Conservation (phyloP, 2,888 invertebrate genomes). For the Steromphala cineraria region DNA sequence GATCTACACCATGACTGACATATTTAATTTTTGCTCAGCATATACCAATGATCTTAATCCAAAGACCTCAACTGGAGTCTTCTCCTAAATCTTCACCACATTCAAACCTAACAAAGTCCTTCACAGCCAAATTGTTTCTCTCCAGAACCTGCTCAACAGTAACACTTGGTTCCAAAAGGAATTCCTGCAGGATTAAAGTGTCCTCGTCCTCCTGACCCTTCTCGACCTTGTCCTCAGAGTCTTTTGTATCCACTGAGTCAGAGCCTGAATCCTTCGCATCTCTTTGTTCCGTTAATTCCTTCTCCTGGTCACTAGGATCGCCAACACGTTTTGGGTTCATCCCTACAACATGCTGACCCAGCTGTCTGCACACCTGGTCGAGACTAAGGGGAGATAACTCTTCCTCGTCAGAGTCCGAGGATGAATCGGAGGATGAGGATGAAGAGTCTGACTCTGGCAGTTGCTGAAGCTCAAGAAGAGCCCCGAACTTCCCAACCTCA, state of each 20-base stretch:
- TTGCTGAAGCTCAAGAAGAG: constrained; percentile 84
- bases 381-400: constrained; percentile 29
- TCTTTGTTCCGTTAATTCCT: background rate
- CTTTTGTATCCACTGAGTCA: background rate
- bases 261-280: constrained; percentile 16
- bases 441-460: constrained; percentile 55
- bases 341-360: constrained; percentile 93
- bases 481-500: constrained; percentile 86
- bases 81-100: constrained; percentile 81
- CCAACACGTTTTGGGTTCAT: constrained; percentile 71
- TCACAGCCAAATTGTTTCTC: constrained; percentile 78
- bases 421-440: background rate
- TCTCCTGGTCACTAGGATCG: background rate
- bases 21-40: no score
- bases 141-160: constrained; percentile 85
- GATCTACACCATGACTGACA: no score
- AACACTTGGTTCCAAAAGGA: constrained; percentile 85
- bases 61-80: constrained; percentile 27
- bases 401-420: constrained; percentile 4
- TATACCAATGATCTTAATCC: background rate
- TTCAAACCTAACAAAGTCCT: constrained; percentile 91
- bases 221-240: background rate
- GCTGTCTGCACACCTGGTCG: constrained; percentile 81
- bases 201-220: constrained; percentile 78
- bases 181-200: constrained; percentile 90